Conservation (phyloP, 2,888 invertebrate species). For the Punctoribates punctum region DNA sequence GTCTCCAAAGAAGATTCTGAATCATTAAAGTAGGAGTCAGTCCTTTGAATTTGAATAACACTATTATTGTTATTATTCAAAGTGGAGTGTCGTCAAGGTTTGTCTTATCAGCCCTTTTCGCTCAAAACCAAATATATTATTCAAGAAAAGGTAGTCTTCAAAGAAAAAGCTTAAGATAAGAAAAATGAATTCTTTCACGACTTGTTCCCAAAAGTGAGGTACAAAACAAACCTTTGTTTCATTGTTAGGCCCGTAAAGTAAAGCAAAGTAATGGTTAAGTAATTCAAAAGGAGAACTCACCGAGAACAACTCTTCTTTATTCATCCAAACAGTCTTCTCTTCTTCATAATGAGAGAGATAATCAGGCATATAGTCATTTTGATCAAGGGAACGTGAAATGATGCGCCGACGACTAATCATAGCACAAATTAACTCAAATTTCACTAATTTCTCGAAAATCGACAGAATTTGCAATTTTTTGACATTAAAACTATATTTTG, state of each 20-base stretch:
- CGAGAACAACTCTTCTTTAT: conserved; percentile 11
- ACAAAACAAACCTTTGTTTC: too few relatives aligned
- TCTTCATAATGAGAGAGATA: neutral
- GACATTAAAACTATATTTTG: too few relatives aligned
- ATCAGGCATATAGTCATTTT: neutral
- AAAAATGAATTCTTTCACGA: too few relatives aligned
- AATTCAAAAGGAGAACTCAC: conserved; percentile 8
- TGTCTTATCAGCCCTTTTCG: neutral
- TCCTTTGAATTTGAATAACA: conserved; percentile 18
- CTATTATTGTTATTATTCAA: neutral
- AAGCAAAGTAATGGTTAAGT: neutral
- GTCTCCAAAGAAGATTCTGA: conserved; percentile 24
- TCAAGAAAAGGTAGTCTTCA: too few relatives aligned
- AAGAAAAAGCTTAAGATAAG: too few relatives aligned
- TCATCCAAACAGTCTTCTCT: neutral
- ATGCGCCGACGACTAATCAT: conserved; percentile 30
- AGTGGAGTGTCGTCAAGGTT: neutral
- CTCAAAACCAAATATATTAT: neutral
- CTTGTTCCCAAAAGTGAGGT: too few relatives aligned
- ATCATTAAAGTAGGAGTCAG: conserved; percentile 26
- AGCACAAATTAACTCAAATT: neutral
- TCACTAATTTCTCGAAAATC: neutral
- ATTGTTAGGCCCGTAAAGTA: neutral
- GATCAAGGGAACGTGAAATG: conserved; percentile 13
- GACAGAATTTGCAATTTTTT: too few relatives aligned